Evolutionary conservation across 2,888 invertebrate species (phyloP).

Genomic region (Palloptera scutellata): DNA sequence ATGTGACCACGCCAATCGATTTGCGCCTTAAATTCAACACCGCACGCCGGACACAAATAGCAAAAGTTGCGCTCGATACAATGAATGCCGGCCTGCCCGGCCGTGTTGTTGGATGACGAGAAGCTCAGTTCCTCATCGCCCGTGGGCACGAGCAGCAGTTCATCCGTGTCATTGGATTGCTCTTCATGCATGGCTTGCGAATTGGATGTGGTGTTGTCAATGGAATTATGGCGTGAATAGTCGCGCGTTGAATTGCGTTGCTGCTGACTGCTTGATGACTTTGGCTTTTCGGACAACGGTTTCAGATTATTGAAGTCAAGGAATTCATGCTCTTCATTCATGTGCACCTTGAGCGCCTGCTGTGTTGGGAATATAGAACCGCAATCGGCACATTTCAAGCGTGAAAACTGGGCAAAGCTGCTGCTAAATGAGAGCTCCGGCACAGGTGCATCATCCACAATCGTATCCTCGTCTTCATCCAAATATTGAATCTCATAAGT

Average conservation of each 20-base stretch:
- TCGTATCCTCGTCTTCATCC: conserved; percentile 53
- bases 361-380: conserved; percentile 48
- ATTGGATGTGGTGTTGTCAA: neutral
- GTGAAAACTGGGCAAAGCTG: conserved; percentile 37
- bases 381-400: conserved; percentile 50
- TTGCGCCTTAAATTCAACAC: conserved; percentile 52
- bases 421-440: conserved; percentile 27
- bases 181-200: conserved; percentile 16
- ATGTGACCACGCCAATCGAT: conserved; percentile 58
- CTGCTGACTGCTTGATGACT: conserved; percentile 4
- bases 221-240: neutral
- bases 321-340: conserved; percentile 52
- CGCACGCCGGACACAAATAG: conserved; percentile 56
- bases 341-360: conserved; percentile 47
- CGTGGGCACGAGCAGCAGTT: conserved; percentile 38
- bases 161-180: conserved; percentile 38
- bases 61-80: conserved; percentile 47
- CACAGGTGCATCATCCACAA: conserved; percentile 44
- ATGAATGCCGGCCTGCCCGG: conserved; percentile 15
- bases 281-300: conserved; percentile 22
- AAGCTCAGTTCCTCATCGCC: conserved; percentile 33
- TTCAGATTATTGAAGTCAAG: conserved; percentile 36
- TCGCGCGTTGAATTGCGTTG: neutral
- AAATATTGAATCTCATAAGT: conserved; percentile 57
- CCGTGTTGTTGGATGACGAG: neutral